Percentiles rank a stretch among this genome's conserved stretches.
phyloP scores from a whole-genome alignment of 2,797 vertebrate species.

The Aulostomus chinensis region DNA sequence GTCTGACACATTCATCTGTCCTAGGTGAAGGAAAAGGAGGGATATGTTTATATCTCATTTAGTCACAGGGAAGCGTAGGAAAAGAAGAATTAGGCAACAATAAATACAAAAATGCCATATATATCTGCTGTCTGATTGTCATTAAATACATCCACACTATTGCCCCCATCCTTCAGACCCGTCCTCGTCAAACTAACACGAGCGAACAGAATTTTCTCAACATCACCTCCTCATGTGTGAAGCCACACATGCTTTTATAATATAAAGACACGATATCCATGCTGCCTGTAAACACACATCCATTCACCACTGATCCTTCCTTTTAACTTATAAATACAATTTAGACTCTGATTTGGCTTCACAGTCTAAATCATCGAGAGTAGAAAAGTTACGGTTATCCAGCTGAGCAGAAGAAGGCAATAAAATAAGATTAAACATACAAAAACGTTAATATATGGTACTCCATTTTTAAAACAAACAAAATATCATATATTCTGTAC shows the following conservation, averaged over 20 bases:
- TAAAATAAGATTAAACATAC: slow-evolving; percentile 27
- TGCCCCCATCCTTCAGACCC: slow-evolving; percentile 14
- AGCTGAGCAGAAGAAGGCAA: slow-evolving; percentile 27
- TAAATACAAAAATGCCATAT: slow-evolving; percentile 43
- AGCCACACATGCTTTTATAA: slow-evolving; percentile 10
- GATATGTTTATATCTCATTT: slow-evolving; percentile 12
- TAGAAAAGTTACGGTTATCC: slow-evolving; percentile 21
- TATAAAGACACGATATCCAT: neutral
- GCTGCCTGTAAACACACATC: slow-evolving; percentile 24
- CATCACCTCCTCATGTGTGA: slow-evolving; percentile 47
- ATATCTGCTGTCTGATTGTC: slow-evolving; percentile 18
- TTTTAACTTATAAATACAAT: slow-evolving; percentile 33
- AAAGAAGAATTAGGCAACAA: slow-evolving; percentile 35
- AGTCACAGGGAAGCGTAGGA: slow-evolving; percentile 1
- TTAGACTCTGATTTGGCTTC: slow-evolving; percentile 35
- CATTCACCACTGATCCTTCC: slow-evolving; percentile 1
- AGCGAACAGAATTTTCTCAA: too few relatives aligned
- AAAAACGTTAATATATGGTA: slow-evolving; percentile 47
- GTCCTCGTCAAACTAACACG: slow-evolving; percentile 29
- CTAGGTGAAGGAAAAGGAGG: slow-evolving; percentile 26
- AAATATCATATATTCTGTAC: slow-evolving; percentile 73
- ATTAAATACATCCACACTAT: slow-evolving; percentile 14
- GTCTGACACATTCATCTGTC: slow-evolving; percentile 67
- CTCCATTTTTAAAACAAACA: slow-evolving; percentile 50
- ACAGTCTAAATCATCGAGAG: slow-evolving; percentile 35